Conservation (phyloP, 2,113 vertebrate genomes). For the Marcusenius ussheri region DNA sequence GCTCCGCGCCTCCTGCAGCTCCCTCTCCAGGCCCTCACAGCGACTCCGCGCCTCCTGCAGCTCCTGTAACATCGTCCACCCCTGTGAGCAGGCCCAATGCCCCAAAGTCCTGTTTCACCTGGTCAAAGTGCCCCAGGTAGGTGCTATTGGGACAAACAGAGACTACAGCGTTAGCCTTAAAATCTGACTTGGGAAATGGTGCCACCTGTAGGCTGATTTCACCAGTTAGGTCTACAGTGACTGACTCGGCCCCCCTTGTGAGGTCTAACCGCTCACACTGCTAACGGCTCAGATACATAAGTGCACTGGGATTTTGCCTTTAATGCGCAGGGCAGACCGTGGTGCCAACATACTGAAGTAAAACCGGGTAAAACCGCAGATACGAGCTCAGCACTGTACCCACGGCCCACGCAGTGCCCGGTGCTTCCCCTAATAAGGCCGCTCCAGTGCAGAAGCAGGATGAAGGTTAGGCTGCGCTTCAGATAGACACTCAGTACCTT, state of each 20-base stretch:
- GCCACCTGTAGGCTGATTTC: neutral
- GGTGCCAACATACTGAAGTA: neutral
- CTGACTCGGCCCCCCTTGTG: neutral
- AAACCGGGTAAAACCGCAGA: neutral
- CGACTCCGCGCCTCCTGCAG: too few relatives aligned
- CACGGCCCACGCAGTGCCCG: neutral
- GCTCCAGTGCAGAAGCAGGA: neutral
- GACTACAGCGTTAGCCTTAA: neutral
- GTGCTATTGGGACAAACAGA: neutral
- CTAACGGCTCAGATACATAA: neutral
- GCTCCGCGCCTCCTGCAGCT: slow-evolving; percentile 52
- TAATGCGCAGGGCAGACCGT: neutral
- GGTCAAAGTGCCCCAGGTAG: neutral
- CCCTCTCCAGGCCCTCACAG: too few relatives aligned
- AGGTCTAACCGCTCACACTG: neutral
- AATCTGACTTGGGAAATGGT: neutral
- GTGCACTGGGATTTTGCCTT: neutral
- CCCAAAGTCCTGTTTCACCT: neutral
- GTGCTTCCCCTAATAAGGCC: neutral
- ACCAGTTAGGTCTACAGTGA: neutral
- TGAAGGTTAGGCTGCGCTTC: neutral
- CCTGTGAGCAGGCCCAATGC: neutral
- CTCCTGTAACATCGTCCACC: too few relatives aligned
- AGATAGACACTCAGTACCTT: slow-evolving; percentile 1
- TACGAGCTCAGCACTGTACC: neutral